Evolutionary conservation across 1,140 invertebrate species (phyloP), one percentile per base, ranked within the genome.

Genomic region (Drosophila punjabiensis): DNA sequence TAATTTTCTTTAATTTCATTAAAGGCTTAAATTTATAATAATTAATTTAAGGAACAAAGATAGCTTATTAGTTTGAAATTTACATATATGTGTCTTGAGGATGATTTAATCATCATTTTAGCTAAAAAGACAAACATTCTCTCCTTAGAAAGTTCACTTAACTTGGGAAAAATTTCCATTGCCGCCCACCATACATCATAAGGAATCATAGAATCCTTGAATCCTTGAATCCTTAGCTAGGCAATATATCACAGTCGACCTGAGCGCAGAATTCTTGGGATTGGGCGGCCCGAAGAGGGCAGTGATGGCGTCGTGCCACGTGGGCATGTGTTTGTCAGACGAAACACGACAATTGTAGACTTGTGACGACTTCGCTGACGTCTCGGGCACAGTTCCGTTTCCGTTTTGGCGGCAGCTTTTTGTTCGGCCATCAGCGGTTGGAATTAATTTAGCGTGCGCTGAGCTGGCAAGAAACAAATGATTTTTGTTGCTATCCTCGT

Each of bases 361-460:
- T 89, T 71, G 50, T 89, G 85, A 90, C 85, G 67, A 76, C 85
- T 81, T 81, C 79, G 76, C 82, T 69, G 68, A 86, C 86, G 76
- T 89, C 86, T 90, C 86, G 82, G 85, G 79, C 79, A 90, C 82
- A 90, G 84, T 90, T 90, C 86, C 86, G 86, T 70, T 90, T 90
- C 87, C 86, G 86, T 77, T 89, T 90, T 73, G 86, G 70, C 55
- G 68, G 82, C 56, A 64, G 86, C 67, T 90, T 88, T 88, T 89
- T 88, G 81, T 89, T 90, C 81, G 87, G 78, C 79, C 75, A 76
- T 58, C 77, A 62, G 81, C 76, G 87, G 82, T 70, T 82, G 69
- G 79, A 90, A 90, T 90, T 90, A 90, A 90, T 90, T 90, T 90
- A 91, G 86, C 86, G 86, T 90, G 87, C 68, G 82, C 86, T 89